Evolutionary conservation across 2,888 invertebrate species (phyloP), one percentile per base, ranked within the genome.

Genomic region (Oxycera nigricornis): DNA sequence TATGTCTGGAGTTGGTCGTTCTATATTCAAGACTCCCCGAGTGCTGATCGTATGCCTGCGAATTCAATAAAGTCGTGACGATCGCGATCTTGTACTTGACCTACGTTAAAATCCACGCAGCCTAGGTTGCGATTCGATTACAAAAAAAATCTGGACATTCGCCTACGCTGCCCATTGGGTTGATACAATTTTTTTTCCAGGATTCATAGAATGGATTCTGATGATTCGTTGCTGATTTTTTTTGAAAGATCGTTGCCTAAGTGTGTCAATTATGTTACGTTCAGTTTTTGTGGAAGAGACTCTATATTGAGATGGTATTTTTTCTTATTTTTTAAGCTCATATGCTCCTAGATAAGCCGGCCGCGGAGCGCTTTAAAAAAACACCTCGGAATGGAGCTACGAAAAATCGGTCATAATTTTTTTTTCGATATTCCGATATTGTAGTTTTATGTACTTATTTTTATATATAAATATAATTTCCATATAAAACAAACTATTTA

Each of bases 81-180:
- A 31, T 70, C 55, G 20, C 55, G 52, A 70, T 70, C 70, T 70
- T 70, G 70, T 70, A 70, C 70, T 70, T 70, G 55, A 70, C 70
- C 70, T 70, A 70, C 31, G 55, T 31, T 9, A 20, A 70, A 70
- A 31, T n/a, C n/a, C n/a, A n/a, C n/a, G n/a, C n/a, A n/a, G n/a
- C n/a, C n/a, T n/a, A n/a, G n/a, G n/a, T n/a, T n/a, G n/a, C n/a
- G n/a, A 6, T 14, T n/a, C n/a, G 24, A 55, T 22, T 30, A 30
- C 9, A 24, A 59, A 22, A 59, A 59, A 9, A 59, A 59, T 20
- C n/a, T 26, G 26, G n/a, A 28, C 9, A n/a, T 11, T 28, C 28
- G 14, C 30, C 59, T n/a, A 30, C 30, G 28, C 9, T n/a, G 1
- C 59, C 30, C 59, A 59, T 59, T n/a, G n/a, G 3, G 26, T 24